Evolutionary conservation across 2,113 vertebrate species (phyloP).

Genomic region (Pseudonaja textilis): DNA sequence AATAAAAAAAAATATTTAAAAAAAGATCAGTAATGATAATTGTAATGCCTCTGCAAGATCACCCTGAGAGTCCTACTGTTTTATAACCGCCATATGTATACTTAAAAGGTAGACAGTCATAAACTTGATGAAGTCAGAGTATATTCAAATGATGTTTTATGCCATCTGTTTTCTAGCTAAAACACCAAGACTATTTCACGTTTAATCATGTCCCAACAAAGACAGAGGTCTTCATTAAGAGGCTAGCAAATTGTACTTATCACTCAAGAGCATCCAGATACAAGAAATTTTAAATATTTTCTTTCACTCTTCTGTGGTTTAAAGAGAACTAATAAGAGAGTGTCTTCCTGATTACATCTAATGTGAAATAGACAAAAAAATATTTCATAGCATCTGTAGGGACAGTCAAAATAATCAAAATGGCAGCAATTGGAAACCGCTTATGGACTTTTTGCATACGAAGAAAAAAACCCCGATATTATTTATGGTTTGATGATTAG

Average conservation of each 20-base stretch:
- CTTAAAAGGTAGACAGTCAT: background rate
- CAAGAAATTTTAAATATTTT: no score
- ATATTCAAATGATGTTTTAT: background rate
- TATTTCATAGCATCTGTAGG: background rate
- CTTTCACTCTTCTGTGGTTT: no score
- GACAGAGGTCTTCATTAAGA: background rate
- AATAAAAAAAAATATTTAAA: no score
- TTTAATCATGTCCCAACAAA: background rate
- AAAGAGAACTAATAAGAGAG: background rate
- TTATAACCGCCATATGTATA: background rate
- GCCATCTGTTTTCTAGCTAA: background rate
- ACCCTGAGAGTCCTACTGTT: background rate
- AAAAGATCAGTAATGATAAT: background rate
- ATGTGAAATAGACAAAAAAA: background rate
- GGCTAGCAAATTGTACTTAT: no score
- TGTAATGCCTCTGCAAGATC: background rate
- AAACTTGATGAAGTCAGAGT: background rate
- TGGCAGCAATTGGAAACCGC: background rate
- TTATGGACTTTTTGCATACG: no score
- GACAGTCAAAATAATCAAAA: background rate
- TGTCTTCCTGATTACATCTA: background rate
- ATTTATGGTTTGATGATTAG: background rate
- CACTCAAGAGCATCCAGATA: no score
- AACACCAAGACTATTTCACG: background rate
- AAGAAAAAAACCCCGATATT: no score